phyloP scores from a whole-genome alignment of 2,797 vertebrate genomes.

The Limosa lapponica region DNA sequence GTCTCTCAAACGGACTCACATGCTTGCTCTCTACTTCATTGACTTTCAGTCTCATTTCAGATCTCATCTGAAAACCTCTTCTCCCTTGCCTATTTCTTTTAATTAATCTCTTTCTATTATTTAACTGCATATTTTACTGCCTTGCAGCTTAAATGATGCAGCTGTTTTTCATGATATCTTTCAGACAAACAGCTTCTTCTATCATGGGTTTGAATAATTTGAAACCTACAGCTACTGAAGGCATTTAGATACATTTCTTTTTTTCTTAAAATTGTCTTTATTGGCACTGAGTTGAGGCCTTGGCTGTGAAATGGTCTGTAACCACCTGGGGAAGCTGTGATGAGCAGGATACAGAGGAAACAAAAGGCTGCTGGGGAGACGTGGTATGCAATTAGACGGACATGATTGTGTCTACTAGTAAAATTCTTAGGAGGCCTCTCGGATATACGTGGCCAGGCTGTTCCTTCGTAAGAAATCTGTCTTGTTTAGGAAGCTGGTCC shows the following conservation, averaged over 20 bases:
- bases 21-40: not conserved
- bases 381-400: not conserved
- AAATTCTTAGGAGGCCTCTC: not conserved
- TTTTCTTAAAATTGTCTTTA: not conserved
- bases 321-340: not conserved
- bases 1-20: not conserved
- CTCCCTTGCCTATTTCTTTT: not conserved
- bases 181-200: not conserved
- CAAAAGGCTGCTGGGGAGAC: not conserved
- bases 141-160: not conserved
- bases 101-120: conserved; percentile 22
- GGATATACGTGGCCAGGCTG: not conserved
- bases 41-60: not conserved
- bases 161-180: not conserved
- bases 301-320: not conserved
- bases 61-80: not conserved
- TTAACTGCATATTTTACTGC: conserved; percentile 11
- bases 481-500: not conserved
- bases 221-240: not conserved
- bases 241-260: not conserved
- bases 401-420: not conserved
- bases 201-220: not conserved
- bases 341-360: not conserved
- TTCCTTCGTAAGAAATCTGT: not conserved
- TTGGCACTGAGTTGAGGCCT: not conserved